A percentile compares a stretch with the other conserved stretches of the same genome.
These are phyloP conservation scores for Nesoenas mayeri DNA, from an alignment of 2,113 vertebrate genomes.

Conservation along the genomic window DNA sequence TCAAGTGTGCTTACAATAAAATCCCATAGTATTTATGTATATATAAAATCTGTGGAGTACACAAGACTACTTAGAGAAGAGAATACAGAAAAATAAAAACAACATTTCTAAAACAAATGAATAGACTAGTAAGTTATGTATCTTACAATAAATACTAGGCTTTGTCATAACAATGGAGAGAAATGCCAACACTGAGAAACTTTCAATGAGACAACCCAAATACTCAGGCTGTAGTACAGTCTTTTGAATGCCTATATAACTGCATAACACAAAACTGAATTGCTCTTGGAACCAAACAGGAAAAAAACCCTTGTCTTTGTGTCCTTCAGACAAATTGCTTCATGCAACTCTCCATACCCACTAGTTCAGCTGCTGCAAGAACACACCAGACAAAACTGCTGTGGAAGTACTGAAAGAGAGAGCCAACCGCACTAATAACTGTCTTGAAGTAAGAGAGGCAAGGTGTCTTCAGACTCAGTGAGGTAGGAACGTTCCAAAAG, in stretches of 20 bases:
- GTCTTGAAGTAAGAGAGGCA: neutral
- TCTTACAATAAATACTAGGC: neutral
- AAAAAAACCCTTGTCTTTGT: accelerated
- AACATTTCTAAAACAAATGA: neutral
- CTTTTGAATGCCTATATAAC: neutral
- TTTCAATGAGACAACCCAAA: neutral
- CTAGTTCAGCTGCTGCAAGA: neutral
- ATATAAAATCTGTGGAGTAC: neutral
- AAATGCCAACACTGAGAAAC: neutral
- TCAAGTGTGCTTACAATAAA: neutral
- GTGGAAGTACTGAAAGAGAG: neutral
- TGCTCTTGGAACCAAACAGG: neutral
- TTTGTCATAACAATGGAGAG: neutral
- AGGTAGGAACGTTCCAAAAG: neutral
- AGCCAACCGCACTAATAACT: neutral
- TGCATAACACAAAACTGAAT: neutral
- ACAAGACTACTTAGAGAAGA: neutral
- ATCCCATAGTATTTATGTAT: neutral
- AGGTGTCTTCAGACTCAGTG: neutral
- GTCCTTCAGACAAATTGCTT: neutral
- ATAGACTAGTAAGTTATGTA: neutral
- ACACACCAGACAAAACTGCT: neutral
- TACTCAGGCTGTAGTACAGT: neutral
- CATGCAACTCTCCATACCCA: neutral
- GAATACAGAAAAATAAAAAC: neutral